Conservation (phyloP, 2,888 invertebrate genomes). For the Eristalis intricaria region DNA sequence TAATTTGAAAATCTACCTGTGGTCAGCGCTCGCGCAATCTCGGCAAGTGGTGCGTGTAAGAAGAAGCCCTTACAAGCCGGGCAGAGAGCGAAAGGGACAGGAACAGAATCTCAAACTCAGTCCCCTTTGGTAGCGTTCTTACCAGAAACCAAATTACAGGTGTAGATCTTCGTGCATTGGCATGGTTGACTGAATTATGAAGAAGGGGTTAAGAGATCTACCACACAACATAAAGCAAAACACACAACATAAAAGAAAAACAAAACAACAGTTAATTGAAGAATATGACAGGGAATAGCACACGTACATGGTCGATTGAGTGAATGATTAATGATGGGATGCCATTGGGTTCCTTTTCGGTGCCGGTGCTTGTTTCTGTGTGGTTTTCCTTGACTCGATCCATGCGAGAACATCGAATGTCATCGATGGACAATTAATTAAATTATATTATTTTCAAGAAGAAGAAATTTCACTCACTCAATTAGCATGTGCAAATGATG, state of each 20-base stretch:
- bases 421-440: constrained; percentile 20
- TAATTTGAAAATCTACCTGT: constrained; percentile 35
- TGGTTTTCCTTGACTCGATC: not conserved
- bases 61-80: too few relatives aligned
- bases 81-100: too few relatives aligned
- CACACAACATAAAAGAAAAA: constrained; percentile 4
- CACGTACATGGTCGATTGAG: constrained; percentile 31
- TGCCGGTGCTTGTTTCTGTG: constrained; percentile 36
- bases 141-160: constrained; percentile 28
- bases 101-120: not conserved
- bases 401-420: constrained; percentile 29
- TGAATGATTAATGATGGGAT: constrained; percentile 51
- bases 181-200: constrained; percentile 50
- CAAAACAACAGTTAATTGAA: constrained; percentile 37
- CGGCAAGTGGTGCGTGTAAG: too few relatives aligned
- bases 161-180: constrained; percentile 23
- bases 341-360: constrained; percentile 44
- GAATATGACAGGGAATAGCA: constrained; percentile 23
- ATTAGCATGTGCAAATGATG: not conserved
- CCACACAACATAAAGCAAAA: constrained; percentile 3
- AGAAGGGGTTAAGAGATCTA: not conserved
- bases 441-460: not conserved
- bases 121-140: not conserved
- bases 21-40: not conserved
- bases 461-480: not conserved